A percentile compares a stretch with the other conserved stretches of the same genome.
Conservation (phyloP, 2,797 vertebrate species). For the Orientallactaga sibirica region DNA sequence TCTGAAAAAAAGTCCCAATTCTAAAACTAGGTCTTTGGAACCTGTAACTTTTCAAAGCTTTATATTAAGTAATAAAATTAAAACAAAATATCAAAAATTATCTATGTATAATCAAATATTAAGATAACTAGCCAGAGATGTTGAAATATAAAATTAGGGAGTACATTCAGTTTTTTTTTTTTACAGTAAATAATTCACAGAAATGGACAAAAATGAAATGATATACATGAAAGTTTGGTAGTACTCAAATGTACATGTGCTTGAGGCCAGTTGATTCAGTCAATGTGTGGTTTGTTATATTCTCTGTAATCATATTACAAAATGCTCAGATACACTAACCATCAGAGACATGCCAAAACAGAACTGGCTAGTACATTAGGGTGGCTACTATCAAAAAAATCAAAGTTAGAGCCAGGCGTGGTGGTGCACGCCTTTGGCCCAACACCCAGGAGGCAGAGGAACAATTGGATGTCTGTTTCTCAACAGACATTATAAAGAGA, state of each 20-base stretch:
- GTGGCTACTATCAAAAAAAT: background rate
- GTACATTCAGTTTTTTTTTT: background rate
- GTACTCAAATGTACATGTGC: background rate
- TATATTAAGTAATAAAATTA: background rate
- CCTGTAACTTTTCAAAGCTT: background rate
- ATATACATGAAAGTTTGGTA: background rate
- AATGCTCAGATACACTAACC: background rate
- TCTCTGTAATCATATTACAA: background rate
- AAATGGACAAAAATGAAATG: background rate
- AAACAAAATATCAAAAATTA: constrained; percentile 1
- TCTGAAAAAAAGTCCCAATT: background rate
- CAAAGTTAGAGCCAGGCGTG: background rate
- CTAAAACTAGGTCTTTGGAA: background rate
- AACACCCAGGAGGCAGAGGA: too few relatives aligned
- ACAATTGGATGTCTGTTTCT: background rate
- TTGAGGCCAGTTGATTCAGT: background rate
- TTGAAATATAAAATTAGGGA: background rate
- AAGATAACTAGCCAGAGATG: background rate
- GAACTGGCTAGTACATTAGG: background rate
- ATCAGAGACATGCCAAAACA: background rate
- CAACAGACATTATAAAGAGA: background rate
- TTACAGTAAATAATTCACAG: background rate
- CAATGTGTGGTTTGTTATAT: background rate
- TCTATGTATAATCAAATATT: background rate
- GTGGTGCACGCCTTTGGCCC: too few relatives aligned